A percentile compares a stretch with the other conserved stretches of the same genome.
These are phyloP conservation scores for Danio choprae DNA, from an alignment of 2,797 vertebrate species.

Conservation along the genomic window DNA sequence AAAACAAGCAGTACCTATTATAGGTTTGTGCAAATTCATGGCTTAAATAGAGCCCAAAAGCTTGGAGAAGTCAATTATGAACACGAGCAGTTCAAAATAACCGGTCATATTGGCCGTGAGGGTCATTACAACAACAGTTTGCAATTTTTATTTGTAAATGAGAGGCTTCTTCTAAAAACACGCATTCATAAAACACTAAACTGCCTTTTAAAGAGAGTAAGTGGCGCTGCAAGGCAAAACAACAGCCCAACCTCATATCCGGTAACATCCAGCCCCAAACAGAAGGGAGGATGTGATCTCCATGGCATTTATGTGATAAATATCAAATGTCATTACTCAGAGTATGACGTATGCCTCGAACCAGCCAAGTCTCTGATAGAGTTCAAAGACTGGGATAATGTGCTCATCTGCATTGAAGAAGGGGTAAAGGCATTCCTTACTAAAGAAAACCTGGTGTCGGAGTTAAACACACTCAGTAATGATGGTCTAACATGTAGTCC, in stretches of 20 bases:
- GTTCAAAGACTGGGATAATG: constrained; percentile 91
- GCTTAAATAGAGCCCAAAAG: constrained; percentile 84
- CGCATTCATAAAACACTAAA: constrained; percentile 91
- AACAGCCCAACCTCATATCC: constrained; percentile 68
- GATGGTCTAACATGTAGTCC: constrained; percentile 29
- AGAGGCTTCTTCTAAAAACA: constrained; percentile 90
- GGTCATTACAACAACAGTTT: constrained; percentile 93
- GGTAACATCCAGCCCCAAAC: constrained; percentile 76
- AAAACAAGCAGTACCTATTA: constrained; percentile 87
- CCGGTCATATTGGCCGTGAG: constrained; percentile 87
- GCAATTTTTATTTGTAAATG: constrained; percentile 93
- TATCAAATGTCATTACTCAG: constrained; percentile 84
- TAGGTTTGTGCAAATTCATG: constrained; percentile 92
- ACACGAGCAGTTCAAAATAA: constrained; percentile 81
- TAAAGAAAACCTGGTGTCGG: constrained; percentile 85
- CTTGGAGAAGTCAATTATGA: constrained; percentile 83
- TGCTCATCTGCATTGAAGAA: constrained; percentile 87
- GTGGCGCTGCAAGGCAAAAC: constrained; percentile 78
- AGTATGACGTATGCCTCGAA: constrained; percentile 94
- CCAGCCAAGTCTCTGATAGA: constrained; percentile 94
- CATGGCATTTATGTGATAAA: constrained; percentile 89
- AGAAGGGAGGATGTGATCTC: constrained; percentile 82
- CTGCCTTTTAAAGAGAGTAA: constrained; percentile 86
- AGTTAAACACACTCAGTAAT: constrained; percentile 79
- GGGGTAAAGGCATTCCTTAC: constrained; percentile 87